phyloP scores from a whole-genome alignment of 2,888 invertebrate genomes.

The Thymelicus acteon region DNA sequence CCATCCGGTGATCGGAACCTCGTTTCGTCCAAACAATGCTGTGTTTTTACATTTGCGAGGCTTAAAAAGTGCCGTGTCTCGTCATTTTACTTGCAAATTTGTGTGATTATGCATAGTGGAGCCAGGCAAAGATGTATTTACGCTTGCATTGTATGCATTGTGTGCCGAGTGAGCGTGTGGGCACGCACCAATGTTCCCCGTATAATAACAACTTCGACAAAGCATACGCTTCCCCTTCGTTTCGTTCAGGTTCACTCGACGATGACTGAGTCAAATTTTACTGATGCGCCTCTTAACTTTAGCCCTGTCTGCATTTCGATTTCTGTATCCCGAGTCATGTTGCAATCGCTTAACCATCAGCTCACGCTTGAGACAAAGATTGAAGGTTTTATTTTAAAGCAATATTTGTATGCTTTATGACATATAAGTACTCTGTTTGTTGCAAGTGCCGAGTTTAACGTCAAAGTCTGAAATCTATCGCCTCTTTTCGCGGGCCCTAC shows the following conservation, averaged over 20 bases:
- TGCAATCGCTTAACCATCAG: not conserved
- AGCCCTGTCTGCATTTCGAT: conserved; percentile 35
- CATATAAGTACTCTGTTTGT: too few species aligned
- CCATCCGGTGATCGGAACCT: conserved; percentile 46
- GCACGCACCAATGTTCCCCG: conserved; percentile 63
- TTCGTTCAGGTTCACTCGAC: conserved; percentile 58
- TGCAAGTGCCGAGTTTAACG: not conserved
- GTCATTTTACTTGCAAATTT: conserved; percentile 80
- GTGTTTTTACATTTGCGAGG: conserved; percentile 73
- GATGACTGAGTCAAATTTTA: conserved; percentile 58
- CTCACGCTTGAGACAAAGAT: too few species aligned
- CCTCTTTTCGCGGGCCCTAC: conserved; percentile 18
- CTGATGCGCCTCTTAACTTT: conserved; percentile 60
- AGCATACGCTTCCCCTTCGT: conserved; percentile 52
- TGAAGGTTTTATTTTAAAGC: too few species aligned
- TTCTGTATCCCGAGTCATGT: conserved; percentile 15
- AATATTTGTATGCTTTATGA: too few species aligned
- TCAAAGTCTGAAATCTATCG: conserved; percentile 8
- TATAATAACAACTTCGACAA: conserved; percentile 47
- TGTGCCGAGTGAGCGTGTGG: conserved; percentile 62
- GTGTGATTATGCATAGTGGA: conserved; percentile 76
- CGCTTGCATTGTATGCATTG: conserved; percentile 76
- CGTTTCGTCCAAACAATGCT: conserved; percentile 62
- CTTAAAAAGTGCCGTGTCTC: conserved; percentile 74
- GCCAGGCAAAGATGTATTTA: conserved; percentile 74